phyloP scores from a whole-genome alignment of 1,140 invertebrate genomes.

The Colletes latitarsis region DNA sequence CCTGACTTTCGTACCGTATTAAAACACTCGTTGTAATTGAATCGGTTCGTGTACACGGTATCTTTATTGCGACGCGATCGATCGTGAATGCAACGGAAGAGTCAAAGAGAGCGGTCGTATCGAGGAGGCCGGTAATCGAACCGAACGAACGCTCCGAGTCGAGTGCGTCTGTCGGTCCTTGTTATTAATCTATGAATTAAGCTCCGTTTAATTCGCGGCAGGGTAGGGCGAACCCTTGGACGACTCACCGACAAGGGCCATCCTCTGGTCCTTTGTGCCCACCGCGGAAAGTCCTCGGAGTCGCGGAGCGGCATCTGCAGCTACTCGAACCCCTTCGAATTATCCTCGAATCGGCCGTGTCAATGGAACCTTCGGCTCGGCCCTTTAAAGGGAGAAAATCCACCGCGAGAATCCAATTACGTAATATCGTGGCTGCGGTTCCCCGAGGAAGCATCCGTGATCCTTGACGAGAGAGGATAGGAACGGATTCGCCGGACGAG shows the following conservation, averaged over 20 bases:
- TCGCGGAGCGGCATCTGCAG: slow-evolving; percentile 57
- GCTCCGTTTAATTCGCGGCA: slow-evolving; percentile 58
- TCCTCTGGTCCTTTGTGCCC: slow-evolving; percentile 57
- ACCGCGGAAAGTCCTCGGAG: slow-evolving; percentile 33
- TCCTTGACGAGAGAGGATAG: slow-evolving; percentile 51
- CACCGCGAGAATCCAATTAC: slow-evolving; percentile 69
- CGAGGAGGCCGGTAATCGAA: slow-evolving; percentile 39
- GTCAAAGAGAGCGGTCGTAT: slow-evolving; percentile 40
- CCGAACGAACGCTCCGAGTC: slow-evolving; percentile 35
- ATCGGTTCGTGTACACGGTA: too few relatives aligned
- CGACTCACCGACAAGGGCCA: slow-evolving; percentile 56
- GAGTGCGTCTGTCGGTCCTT: slow-evolving; percentile 47
- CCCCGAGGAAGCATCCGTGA: slow-evolving; percentile 60
- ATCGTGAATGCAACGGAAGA: neutral
- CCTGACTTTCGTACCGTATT: too few relatives aligned
- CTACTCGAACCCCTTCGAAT: slow-evolving; percentile 63
- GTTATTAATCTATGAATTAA: slow-evolving; percentile 62
- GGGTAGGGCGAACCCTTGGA: slow-evolving; percentile 43
- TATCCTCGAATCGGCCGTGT: slow-evolving; percentile 65
- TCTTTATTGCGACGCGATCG: too few relatives aligned
- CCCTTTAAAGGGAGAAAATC: slow-evolving; percentile 58
- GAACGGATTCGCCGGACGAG: slow-evolving; percentile 12
- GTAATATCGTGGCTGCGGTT: slow-evolving; percentile 66
- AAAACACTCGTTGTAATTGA: too few relatives aligned
- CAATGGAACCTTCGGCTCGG: slow-evolving; percentile 61